Percentiles rank a stretch among this genome's conserved stretches.
These are phyloP conservation scores for Orthosia gothica DNA, from an alignment of 2,888 invertebrate genomes.

Conservation along the genomic window DNA sequence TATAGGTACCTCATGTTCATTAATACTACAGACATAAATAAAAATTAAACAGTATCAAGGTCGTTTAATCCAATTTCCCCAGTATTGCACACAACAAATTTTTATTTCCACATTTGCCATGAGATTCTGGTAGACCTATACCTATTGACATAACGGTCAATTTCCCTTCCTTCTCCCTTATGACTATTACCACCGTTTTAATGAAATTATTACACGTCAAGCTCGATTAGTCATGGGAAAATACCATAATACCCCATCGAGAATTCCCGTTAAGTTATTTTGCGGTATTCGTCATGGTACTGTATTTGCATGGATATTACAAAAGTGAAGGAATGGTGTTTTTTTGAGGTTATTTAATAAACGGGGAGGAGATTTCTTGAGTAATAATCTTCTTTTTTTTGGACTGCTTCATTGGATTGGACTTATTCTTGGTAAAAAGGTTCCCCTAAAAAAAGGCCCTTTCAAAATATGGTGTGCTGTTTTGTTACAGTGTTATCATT, in stretches of 20 bases:
- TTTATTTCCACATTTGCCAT: too few species aligned
- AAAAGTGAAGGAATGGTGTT: conserved; percentile 16
- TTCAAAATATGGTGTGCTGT: not conserved
- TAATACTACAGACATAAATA: too few species aligned
- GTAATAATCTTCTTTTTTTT: not conserved
- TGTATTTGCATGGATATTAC: conserved; percentile 50
- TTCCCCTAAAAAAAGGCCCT: too few species aligned
- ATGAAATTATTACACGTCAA: conserved; percentile 58
- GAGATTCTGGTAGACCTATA: too few species aligned
- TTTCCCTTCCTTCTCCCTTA: conserved; percentile 18
- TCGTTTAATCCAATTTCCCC: too few species aligned
- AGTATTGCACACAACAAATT: too few species aligned
- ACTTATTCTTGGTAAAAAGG: not conserved
- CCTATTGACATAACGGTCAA: conserved; percentile 16
- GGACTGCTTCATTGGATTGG: not conserved
- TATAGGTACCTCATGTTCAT: too few species aligned
- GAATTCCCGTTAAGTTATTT: conserved; percentile 41
- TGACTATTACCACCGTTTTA: conserved; percentile 40
- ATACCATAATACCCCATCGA: conserved; percentile 57
- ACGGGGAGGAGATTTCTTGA: not conserved
- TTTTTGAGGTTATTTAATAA: conserved; percentile 13
- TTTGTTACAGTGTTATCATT: not conserved
- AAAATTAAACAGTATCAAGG: too few species aligned
- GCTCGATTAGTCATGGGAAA: conserved; percentile 65
- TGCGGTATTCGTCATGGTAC: conserved; percentile 29